Base-by-base conservation (phyloP, 2,113 vertebrate species). In the Trochalopteron elliotii region DNA sequence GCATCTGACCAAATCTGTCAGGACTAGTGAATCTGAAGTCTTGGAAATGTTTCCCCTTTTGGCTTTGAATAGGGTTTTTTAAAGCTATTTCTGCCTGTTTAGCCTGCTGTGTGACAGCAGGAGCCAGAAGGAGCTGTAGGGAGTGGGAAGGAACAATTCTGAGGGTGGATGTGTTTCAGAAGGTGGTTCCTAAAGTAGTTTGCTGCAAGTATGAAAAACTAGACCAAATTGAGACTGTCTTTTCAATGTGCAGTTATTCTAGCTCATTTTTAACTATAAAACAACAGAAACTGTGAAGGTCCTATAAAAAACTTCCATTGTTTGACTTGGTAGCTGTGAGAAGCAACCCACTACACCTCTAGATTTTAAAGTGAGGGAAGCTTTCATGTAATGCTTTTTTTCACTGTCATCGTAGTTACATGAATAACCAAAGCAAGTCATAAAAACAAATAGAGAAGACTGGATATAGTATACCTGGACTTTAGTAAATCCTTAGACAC, bases 101-200 rank as follows among this genome's bases (percentile, higher is more conserved):
- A 76, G 70, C 56, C 61, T 78, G 31, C 59, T 82, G 13, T 85
- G 85, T 90, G 78, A 85, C 61, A 88, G 83, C 53, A 83, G 75
- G 86, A 92, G 53, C 59, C 49, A 85, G 65, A 85, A 91, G 65
- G 59, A 92, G 82, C 75, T 80, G 12, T 49, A 60, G n/a, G 27
- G 56, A n/a, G 68, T 92, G 59, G 80, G 87, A 90, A 89, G 61
- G 22, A 93, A 44, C 15, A 57, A 87, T 93, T 96, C 68, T 84
- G 87, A 74, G 60, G 76, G 80, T n/a, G 70, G 89, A 53, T 78
- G 44, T 83, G 37, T 89, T 95, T 95, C 76, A 86, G 71, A 88
- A 90, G 83, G 83, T 72, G 83, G 67, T 92, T 96, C 71, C 89
- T 92, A n/a, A 90, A 93, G 72, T 82, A 82, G 37, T 81, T 89